Evolutionary conservation across 2,888 invertebrate species (phyloP).

Genomic region (Protodeltote pygarga): DNA sequence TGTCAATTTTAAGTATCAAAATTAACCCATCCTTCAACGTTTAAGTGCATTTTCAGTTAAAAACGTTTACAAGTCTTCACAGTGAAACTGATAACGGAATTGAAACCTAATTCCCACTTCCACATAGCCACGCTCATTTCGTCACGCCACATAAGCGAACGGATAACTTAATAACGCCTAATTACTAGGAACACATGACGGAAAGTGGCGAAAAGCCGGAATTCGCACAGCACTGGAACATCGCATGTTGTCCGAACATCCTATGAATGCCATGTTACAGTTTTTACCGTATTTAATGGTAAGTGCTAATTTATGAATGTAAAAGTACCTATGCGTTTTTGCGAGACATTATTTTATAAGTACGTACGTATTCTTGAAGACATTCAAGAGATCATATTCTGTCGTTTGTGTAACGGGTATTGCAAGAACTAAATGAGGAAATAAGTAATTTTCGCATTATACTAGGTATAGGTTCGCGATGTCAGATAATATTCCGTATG

Average conservation of each 20-base stretch:
- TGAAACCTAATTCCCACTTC: conserved; percentile 53
- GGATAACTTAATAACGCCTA: conserved; percentile 60
- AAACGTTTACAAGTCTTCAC: conserved; percentile 1
- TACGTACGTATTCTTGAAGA: conserved; percentile 6
- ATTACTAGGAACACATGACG: conserved; percentile 69
- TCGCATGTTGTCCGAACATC: conserved; percentile 16
- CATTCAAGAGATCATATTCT: conserved; percentile 16
- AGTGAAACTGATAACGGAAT: conserved; percentile 59
- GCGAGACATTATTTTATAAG: neutral
- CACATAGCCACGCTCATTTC: conserved; percentile 47
- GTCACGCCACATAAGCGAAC: conserved; percentile 47
- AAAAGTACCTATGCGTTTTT: conserved; percentile 2
- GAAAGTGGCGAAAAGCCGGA: conserved; percentile 64
- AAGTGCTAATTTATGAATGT: conserved; percentile 1
- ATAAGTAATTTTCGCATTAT: conserved; percentile 26
- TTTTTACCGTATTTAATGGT: conserved; percentile 9
- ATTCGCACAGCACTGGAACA: conserved; percentile 21
- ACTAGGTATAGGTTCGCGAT: conserved; percentile 9
- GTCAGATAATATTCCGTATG: conserved; percentile 13
- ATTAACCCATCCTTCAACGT: no score
- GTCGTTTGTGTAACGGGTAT: conserved; percentile 31
- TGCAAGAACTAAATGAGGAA: conserved; percentile 45
- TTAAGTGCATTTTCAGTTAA: no score
- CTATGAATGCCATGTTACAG: conserved; percentile 11
- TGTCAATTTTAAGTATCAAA: no score